phyloP scores from a whole-genome alignment of 2,888 invertebrate genomes.

The Hyposoter dolosus region DNA sequence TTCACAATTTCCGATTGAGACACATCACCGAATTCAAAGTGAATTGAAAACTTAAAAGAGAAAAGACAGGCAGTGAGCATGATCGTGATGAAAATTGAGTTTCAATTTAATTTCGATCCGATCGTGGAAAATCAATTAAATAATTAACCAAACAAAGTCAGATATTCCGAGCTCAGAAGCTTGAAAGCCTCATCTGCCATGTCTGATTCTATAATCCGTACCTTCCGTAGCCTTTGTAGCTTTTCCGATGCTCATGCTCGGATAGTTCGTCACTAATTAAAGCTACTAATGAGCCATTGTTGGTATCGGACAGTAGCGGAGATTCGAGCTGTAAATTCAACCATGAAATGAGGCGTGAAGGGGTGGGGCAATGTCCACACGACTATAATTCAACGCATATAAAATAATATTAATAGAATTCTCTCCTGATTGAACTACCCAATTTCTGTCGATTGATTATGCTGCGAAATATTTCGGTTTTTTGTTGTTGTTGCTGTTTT shows the following conservation, averaged over 20 bases:
- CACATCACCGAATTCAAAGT: neutral
- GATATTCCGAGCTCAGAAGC: neutral
- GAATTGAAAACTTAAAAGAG: neutral
- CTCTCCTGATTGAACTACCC: constrained; percentile 7
- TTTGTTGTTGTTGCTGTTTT: neutral
- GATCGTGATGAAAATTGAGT: neutral
- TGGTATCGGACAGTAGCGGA: neutral
- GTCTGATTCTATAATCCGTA: neutral
- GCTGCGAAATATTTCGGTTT: neutral
- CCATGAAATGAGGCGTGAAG: neutral
- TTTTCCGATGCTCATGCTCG: neutral
- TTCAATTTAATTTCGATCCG: neutral
- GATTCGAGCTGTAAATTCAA: neutral
- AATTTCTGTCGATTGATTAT: neutral
- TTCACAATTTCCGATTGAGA: neutral
- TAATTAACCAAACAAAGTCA: neutral
- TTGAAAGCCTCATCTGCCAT: neutral
- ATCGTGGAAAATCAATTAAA: neutral
- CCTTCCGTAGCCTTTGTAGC: neutral
- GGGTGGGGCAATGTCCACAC: neutral
- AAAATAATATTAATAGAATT: neutral
- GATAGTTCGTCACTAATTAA: neutral
- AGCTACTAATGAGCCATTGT: constrained; percentile 19
- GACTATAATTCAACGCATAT: neutral
- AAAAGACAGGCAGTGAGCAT: neutral